Conservation (phyloP, 1,140 invertebrate genomes). For the Drosophila arawakana region DNA sequence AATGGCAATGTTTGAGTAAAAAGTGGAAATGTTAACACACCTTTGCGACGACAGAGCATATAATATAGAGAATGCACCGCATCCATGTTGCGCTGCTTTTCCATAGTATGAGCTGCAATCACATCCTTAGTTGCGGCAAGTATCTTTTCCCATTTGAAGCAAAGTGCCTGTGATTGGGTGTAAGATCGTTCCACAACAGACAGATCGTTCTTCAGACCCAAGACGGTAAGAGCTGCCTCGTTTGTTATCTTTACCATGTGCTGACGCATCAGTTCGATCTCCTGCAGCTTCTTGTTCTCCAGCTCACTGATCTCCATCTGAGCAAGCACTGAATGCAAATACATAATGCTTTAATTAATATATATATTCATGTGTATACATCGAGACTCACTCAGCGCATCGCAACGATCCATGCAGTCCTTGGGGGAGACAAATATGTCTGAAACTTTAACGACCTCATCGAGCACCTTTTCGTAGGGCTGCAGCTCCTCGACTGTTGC, state of each 20-base stretch:
- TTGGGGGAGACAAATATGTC: slow-evolving; percentile 69
- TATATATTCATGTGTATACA: background rate
- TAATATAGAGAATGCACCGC: slow-evolving; percentile 60
- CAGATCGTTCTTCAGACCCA: slow-evolving; percentile 81
- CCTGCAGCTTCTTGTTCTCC: slow-evolving; percentile 68
- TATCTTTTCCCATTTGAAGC: slow-evolving; percentile 76
- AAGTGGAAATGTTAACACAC: slow-evolving; percentile 19
- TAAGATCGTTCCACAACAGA: slow-evolving; percentile 70
- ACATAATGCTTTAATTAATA: no score
- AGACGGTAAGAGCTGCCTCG: slow-evolving; percentile 71
- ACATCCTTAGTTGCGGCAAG: slow-evolving; percentile 64
- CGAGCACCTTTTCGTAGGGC: slow-evolving; percentile 75
- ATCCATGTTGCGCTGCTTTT: slow-evolving; percentile 62
- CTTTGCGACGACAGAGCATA: slow-evolving; percentile 56
- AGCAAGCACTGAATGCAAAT: slow-evolving; percentile 62
- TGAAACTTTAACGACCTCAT: slow-evolving; percentile 72
- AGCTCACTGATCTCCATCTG: slow-evolving; percentile 74
- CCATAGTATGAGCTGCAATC: slow-evolving; percentile 48
- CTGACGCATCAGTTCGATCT: slow-evolving; percentile 77
- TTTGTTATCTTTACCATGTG: slow-evolving; percentile 78
- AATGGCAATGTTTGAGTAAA: background rate
- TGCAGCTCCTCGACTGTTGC: slow-evolving; percentile 73
- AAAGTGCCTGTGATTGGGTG: slow-evolving; percentile 56
- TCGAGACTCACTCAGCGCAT: slow-evolving; percentile 57
- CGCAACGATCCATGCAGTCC: slow-evolving; percentile 76